Base-by-base conservation (phyloP, 2,888 invertebrate genomes). In the Noctua janthe region DNA sequence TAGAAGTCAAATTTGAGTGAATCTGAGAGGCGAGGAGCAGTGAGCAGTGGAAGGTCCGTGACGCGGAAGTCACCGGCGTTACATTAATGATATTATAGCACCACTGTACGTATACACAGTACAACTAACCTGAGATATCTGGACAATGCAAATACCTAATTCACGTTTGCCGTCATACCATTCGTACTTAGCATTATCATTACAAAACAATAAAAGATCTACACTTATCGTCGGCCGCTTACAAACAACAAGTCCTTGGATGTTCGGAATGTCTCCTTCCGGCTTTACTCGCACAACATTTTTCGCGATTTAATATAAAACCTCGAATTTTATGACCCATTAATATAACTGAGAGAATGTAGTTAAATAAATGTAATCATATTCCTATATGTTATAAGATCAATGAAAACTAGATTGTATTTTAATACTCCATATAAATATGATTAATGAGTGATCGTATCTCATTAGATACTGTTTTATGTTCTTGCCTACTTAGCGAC, bases 1-100 rank as follows among this genome's bases (percentile, higher is more conserved):
- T 95, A 96, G 94, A 94, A 95, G 94, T 94, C 93, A 93, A 95
- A 94, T 94, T 94, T 94, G 91, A 94, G 92, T 92, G 91, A 91
- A 92, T 89, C 90, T 89, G 89, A 91, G 92, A 91, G 90, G 91
- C 92, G 91, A 69, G 17, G 17, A 69, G 49, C 17, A 69, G 69
- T 88, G 89, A 47, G 49, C 15, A 69, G 69, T 88, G 89, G 91
- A 90, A 92, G 84, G 83, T 76, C 85, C 86, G 88, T 88, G 91
- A 92, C 90, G 91, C 93, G 93, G 94, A 93, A 94, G 91, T 91
- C 89, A 82, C 82, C 88, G 86, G 85, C 70, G 64, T 35, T 69
- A 73, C 66, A 66, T 62, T 66, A 71, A 84, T 88, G 76, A 84
- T 43, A 75, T 39, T 73, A 43, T 76, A 88, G 71, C 82, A 83